Conservation (phyloP, 1,140 invertebrate species). For the Dendroctonus valens region DNA sequence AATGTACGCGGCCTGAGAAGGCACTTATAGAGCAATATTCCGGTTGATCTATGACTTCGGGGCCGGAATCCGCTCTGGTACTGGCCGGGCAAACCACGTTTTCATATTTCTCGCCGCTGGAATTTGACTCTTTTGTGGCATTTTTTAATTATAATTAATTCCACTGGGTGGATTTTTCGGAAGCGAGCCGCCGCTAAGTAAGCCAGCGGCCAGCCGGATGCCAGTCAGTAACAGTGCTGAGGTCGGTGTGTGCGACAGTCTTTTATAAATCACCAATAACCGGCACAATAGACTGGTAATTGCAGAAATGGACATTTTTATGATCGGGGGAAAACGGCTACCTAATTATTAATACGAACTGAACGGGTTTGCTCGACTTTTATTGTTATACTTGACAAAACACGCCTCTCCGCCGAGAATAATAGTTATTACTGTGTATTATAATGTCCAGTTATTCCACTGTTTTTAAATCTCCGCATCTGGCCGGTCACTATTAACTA, state of each 20-base stretch:
- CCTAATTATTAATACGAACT: conserved; percentile 28
- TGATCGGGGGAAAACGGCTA: background rate
- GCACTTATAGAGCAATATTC: conserved; percentile 27
- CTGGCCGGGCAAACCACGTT: conserved; percentile 5
- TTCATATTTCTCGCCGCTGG: conserved; percentile 12
- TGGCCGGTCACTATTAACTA: conserved; percentile 9
- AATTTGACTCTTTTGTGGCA: background rate
- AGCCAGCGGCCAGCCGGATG: background rate
- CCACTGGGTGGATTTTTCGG: background rate
- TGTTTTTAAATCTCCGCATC: conserved; percentile 8
- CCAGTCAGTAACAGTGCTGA: background rate
- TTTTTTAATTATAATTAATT: conserved; percentile 19
- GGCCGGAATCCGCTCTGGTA: conserved; percentile 13
- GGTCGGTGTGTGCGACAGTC: background rate
- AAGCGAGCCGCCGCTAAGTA: background rate
- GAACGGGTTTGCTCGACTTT: conserved; percentile 21
- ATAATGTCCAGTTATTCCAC: conserved; percentile 26
- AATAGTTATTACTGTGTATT: conserved; percentile 27
- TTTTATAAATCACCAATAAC: background rate
- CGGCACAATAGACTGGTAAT: conserved; percentile 1
- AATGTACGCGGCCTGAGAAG: conserved; percentile 14
- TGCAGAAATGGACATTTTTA: conserved; percentile 5
- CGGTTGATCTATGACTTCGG: conserved; percentile 16
- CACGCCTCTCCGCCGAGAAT: conserved; percentile 27
- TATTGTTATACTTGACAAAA: conserved; percentile 31